Conservation (phyloP, 2,888 invertebrate genomes). For the Cephus rjabovi region DNA sequence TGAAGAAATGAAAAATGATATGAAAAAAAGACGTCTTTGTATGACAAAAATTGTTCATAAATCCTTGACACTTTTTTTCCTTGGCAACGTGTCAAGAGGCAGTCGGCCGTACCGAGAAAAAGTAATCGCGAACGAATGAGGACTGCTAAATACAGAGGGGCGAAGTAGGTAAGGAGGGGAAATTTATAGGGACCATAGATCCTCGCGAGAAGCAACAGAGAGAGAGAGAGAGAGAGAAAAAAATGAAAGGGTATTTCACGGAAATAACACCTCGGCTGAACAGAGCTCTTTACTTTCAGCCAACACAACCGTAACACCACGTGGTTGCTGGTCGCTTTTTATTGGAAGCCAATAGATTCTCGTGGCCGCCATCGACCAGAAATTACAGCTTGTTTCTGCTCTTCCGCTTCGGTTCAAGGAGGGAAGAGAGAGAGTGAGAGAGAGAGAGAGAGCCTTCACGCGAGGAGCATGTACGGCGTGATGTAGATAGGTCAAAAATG, state of each 20-base stretch:
- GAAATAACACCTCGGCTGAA: slow-evolving; percentile 28
- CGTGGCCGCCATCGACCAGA: neutral
- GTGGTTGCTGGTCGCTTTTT: slow-evolving; percentile 22
- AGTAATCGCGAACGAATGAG: neutral
- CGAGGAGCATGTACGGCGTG: neutral
- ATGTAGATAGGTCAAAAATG: neutral
- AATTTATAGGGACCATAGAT: slow-evolving; percentile 38
- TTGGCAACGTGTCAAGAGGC: neutral
- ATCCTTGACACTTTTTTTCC: neutral
- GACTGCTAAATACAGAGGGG: slow-evolving; percentile 10
- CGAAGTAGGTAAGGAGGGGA: slow-evolving; percentile 15
- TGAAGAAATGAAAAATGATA: neutral
- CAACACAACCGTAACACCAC: slow-evolving; percentile 18
- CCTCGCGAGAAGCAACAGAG: slow-evolving; percentile 26
- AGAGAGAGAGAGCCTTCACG: neutral
- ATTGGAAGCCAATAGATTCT: slow-evolving; percentile 30
- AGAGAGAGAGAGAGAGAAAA: no score
- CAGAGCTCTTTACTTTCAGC: slow-evolving; percentile 29
- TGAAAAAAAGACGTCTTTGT: neutral
- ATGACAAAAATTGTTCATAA: neutral
- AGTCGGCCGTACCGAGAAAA: neutral
- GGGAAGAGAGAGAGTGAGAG: neutral
- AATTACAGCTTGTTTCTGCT: no score
- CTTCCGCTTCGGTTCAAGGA: neutral
- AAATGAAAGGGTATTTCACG: slow-evolving; percentile 27